phyloP scores from a whole-genome alignment of 2,797 vertebrate species.

The Okamejei kenojei region DNA sequence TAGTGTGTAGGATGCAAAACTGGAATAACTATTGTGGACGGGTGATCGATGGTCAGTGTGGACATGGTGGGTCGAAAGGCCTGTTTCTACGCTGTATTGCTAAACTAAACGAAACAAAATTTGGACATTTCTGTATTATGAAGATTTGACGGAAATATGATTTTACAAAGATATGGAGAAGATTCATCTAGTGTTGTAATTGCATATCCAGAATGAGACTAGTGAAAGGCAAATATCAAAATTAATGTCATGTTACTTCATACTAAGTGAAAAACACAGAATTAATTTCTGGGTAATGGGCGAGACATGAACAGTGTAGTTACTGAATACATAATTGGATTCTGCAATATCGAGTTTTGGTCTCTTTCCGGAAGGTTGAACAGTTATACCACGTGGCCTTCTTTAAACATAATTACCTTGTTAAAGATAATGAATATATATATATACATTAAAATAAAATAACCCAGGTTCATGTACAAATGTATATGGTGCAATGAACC shows the following conservation, averaged over 20 bases:
- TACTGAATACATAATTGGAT: background rate
- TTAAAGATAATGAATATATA: background rate
- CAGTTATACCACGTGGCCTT: background rate
- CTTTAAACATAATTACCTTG: background rate
- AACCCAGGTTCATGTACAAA: background rate
- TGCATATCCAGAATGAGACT: background rate
- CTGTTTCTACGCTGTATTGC: too few relatives aligned
- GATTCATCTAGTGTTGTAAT: background rate
- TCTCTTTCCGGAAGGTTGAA: background rate
- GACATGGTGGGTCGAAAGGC: too few relatives aligned
- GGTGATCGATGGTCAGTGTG: too few relatives aligned
- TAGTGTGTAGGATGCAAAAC: too few relatives aligned
- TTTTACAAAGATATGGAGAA: background rate
- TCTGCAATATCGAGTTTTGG: background rate
- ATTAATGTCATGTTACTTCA: background rate
- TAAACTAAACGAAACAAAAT: too few relatives aligned
- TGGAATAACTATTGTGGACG: too few relatives aligned
- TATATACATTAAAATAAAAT: constrained; percentile 6
- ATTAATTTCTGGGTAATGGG: background rate
- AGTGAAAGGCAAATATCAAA: background rate
- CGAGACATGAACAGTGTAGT: background rate
- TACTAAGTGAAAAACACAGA: background rate
- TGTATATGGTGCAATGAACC: background rate
- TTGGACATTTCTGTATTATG: background rate
- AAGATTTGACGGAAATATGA: background rate